Evolutionary conservation across 2,113 vertebrate species (phyloP).

Genomic region (Lophura nycthemera): DNA sequence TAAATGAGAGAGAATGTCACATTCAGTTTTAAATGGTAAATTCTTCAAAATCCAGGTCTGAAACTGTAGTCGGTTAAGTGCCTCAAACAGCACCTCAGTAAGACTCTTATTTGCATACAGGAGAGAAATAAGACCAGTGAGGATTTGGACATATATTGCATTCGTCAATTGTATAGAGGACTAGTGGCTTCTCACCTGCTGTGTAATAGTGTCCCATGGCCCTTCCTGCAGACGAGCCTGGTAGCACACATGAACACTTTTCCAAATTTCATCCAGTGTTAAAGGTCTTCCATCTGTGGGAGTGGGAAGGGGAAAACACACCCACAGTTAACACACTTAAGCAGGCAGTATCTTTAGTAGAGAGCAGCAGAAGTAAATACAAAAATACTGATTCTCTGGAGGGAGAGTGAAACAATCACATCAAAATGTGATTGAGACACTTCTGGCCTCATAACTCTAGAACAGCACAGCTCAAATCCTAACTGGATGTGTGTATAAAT

Average conservation of each 20-base stretch:
- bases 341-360: background rate
- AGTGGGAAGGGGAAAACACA: background rate
- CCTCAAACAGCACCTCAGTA: background rate
- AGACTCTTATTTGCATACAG: background rate
- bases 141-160: background rate
- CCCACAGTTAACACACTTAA: background rate
- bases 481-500: background rate
- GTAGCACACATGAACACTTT: constrained; percentile 84
- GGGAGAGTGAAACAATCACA: background rate
- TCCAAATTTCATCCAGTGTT: constrained; percentile 89
- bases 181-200: constrained; percentile 83
- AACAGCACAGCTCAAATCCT: background rate
- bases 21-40: background rate
- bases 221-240: constrained; percentile 78
- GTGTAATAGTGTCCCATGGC: constrained; percentile 89
- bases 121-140: background rate
- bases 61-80: background rate
- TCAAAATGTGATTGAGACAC: background rate
- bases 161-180: background rate
- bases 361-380: background rate
- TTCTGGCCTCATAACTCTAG: background rate
- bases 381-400: background rate
- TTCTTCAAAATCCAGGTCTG: background rate
- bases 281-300: constrained; percentile 87
- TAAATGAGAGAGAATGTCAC: background rate